phyloP scores from a whole-genome alignment of 2,888 invertebrate genomes.

The Eupithecia exiguata region DNA sequence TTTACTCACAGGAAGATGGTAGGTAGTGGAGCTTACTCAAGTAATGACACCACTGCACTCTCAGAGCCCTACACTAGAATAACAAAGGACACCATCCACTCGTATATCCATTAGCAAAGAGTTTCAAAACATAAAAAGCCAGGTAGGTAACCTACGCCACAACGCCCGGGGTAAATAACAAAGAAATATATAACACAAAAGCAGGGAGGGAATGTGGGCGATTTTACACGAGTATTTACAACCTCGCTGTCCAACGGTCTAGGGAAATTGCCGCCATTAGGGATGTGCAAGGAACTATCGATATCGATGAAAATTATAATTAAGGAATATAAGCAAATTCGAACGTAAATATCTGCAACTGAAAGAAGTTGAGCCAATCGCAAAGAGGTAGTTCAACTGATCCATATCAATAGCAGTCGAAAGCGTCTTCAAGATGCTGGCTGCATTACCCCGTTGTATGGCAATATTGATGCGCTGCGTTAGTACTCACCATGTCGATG shows the following conservation, averaged over 20 bases:
- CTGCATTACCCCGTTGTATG: too few species aligned
- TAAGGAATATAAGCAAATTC: not conserved
- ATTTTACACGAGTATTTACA: conserved; percentile 84
- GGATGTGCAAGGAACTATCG: conserved; percentile 47
- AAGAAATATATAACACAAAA: conserved; percentile 82
- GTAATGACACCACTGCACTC: conserved; percentile 6
- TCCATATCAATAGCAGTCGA: too few species aligned
- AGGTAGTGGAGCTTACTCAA: not conserved
- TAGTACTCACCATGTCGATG: too few species aligned
- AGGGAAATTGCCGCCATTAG: conserved; percentile 71
- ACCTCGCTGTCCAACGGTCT: conserved; percentile 83
- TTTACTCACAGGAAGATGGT: too few species aligned
- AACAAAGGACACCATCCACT: conserved; percentile 28
- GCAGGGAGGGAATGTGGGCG: conserved; percentile 81
- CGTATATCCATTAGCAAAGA: conserved; percentile 36
- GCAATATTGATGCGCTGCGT: too few species aligned
- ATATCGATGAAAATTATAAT: conserved; percentile 25
- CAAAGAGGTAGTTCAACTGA: too few species aligned
- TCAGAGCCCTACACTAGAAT: conserved; percentile 3
- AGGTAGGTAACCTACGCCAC: conserved; percentile 47
- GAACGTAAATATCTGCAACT: too few species aligned
- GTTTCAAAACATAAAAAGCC: conserved; percentile 37
- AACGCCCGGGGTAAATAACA: conserved; percentile 73
- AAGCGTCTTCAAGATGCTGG: not conserved
- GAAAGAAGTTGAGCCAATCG: not conserved